These are phyloP conservation scores for Pelmatolapia mariae DNA, from an alignment of 2,113 vertebrate genomes.

Conservation along the genomic window DNA sequence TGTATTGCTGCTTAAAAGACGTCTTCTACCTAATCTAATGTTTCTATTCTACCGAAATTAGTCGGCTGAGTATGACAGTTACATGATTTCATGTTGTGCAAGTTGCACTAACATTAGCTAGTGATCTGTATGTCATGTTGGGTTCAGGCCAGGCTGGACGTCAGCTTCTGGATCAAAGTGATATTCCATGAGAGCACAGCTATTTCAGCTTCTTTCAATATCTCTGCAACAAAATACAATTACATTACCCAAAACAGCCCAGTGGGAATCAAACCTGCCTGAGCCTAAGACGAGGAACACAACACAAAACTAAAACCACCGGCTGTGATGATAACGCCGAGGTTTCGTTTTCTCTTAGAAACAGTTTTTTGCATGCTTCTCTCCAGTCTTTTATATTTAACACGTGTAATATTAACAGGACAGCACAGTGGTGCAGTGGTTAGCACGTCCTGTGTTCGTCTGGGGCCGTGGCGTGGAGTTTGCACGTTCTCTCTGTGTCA, in stretches of 20 bases:
- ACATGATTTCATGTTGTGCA: not conserved
- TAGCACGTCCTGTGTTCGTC: not conserved
- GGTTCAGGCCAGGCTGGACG: not conserved
- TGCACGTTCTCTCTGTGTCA: not conserved
- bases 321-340: rapidly evolving
- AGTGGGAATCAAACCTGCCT: not conserved
- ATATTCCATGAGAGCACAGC: rapidly evolving
- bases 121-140: not conserved
- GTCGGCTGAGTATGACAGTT: not conserved
- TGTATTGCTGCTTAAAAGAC: not conserved
- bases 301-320: not conserved
- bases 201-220: not conserved
- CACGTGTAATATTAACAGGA: not conserved
- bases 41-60: not conserved
- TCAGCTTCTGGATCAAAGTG: not conserved
- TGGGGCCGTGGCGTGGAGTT: not conserved
- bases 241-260: not conserved
- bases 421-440: rapidly evolving
- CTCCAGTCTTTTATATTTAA: not conserved
- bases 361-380: rapidly evolving
- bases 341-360: not conserved
- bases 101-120: not conserved
- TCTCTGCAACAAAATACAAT: not conserved
- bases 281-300: rapidly evolving
- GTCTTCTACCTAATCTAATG: not conserved